Percentiles rank a stretch among this genome's conserved stretches.
These are phyloP conservation scores for Ernsta delagoae DNA, from an alignment of 2,888 invertebrate genomes.

Conservation along the genomic window DNA sequence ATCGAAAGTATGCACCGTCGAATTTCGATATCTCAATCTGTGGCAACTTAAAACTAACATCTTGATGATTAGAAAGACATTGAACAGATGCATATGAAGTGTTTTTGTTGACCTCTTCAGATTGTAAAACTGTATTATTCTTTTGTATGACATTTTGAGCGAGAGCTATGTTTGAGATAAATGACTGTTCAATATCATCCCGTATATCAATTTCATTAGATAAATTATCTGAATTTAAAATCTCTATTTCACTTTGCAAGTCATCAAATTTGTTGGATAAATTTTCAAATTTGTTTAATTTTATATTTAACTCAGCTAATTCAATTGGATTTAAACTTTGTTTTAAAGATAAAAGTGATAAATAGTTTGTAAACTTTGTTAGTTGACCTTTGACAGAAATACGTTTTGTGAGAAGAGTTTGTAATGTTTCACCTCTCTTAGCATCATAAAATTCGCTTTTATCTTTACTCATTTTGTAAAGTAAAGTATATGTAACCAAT, in stretches of 20 bases:
- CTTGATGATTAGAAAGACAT: neutral
- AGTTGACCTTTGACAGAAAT: neutral
- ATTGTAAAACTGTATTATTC: neutral
- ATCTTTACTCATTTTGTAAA: neutral
- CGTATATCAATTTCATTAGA: neutral
- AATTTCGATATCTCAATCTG: neutral
- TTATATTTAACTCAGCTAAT: neutral
- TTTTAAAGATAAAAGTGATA: neutral
- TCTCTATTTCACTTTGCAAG: slow-evolving; percentile 1
- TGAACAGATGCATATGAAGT: neutral
- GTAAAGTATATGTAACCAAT: neutral
- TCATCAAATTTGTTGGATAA: neutral
- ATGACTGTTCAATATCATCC: neutral
- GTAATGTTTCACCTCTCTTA: neutral
- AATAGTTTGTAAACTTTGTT: neutral
- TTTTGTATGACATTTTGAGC: neutral
- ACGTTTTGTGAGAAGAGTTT: neutral
- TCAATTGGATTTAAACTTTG: neutral
- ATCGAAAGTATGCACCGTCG: neutral
- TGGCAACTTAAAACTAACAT: neutral
- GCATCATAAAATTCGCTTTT: neutral
- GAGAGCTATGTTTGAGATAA: neutral
- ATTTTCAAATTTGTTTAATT: slow-evolving; percentile 4
- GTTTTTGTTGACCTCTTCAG: neutral
- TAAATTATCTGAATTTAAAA: slow-evolving; percentile 1